These are phyloP conservation scores for Linyphia triangularis DNA, from an alignment of 2,888 invertebrate species.

Conservation along the genomic window DNA sequence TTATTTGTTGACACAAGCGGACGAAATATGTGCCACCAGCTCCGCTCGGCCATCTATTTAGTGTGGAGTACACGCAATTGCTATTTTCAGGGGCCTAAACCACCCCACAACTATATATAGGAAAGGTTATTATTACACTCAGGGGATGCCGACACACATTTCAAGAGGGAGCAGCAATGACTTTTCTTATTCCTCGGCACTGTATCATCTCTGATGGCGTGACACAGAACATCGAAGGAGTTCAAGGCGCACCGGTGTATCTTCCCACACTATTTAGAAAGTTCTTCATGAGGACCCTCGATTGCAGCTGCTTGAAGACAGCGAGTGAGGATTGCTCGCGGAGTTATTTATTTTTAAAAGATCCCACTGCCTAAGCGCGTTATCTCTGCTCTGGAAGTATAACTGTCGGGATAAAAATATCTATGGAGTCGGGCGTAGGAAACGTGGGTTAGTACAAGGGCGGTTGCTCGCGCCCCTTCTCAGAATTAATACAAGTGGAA, in stretches of 20 bases:
- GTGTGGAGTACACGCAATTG: background rate
- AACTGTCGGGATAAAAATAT: background rate
- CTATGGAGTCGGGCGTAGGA: too few species aligned
- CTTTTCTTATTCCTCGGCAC: background rate
- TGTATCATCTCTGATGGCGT: background rate
- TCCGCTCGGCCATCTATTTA: background rate
- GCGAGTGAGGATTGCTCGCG: background rate
- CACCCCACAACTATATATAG: constrained; percentile 21
- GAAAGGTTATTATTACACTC: constrained; percentile 32
- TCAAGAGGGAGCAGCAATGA: background rate
- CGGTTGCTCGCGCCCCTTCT: too few species aligned
- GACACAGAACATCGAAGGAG: background rate
- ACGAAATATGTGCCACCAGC: too few species aligned
- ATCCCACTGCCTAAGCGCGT: background rate
- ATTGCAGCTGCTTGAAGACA: background rate
- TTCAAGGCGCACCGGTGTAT: background rate
- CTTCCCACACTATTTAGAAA: background rate
- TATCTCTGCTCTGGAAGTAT: background rate
- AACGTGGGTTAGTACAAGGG: too few species aligned
- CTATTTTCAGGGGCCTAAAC: constrained; percentile 9
- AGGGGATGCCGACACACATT: constrained; percentile 52
- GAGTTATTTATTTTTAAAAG: background rate
- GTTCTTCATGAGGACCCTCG: too few species aligned
- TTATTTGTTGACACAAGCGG: too few species aligned
- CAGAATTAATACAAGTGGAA: too few species aligned